Percentiles rank a stretch among this genome's conserved stretches.
These are phyloP conservation scores for Diadegma fenestrale DNA, from an alignment of 2,888 invertebrate genomes.

Conservation along the genomic window DNA sequence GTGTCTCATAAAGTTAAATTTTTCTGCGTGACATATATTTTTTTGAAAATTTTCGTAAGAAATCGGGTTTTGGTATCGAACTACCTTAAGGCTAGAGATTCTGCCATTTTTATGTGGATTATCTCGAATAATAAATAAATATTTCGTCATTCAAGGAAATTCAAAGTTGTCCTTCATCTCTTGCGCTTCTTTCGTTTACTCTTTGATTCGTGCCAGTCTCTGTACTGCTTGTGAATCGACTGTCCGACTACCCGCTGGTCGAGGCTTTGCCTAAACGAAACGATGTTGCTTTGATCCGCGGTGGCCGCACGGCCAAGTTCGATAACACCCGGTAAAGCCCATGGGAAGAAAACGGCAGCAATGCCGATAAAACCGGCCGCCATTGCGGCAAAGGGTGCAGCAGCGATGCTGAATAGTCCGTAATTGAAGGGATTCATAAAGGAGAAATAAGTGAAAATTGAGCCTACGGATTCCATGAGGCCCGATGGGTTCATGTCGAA, in stretches of 20 bases:
- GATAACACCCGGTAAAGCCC: conserved; percentile 86
- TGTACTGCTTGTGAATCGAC: conserved; percentile 73
- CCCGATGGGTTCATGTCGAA: conserved; percentile 84
- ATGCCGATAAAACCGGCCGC: conserved; percentile 88
- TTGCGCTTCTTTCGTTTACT: conserved; percentile 80
- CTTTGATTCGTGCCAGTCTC: conserved; percentile 80
- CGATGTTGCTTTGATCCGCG: conserved; percentile 66
- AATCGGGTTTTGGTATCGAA: too few relatives aligned
- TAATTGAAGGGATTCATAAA: conserved; percentile 87
- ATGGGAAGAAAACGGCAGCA: conserved; percentile 88
- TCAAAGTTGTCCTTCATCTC: conserved; percentile 69
- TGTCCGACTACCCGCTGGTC: conserved; percentile 75
- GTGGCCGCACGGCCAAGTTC: conserved; percentile 75
- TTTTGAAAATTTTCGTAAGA: too few relatives aligned
- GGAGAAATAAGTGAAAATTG: conserved; percentile 86
- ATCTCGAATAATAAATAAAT: not conserved
- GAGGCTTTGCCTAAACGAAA: conserved; percentile 73
- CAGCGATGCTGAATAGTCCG: conserved; percentile 87
- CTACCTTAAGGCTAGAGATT: conserved; percentile 37
- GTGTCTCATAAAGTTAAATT: too few relatives aligned
- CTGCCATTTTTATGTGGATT: not conserved
- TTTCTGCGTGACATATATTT: too few relatives aligned
- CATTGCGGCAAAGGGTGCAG: conserved; percentile 88
- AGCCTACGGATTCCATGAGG: conserved; percentile 86
- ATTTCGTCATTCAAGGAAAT: not conserved